phyloP scores from a whole-genome alignment of 2,888 invertebrate species.

The Seira musarum region DNA sequence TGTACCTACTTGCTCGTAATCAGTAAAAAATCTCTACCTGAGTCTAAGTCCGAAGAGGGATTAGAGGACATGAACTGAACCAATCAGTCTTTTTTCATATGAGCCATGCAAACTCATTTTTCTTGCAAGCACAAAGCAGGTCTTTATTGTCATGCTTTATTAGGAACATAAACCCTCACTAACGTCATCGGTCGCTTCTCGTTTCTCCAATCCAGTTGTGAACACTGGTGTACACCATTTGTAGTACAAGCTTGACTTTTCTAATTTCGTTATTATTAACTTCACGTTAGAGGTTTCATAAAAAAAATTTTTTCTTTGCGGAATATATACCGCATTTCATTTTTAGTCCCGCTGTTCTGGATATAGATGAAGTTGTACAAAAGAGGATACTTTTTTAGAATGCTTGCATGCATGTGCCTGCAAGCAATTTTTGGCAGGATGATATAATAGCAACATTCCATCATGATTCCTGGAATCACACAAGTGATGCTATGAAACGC shows the following conservation, averaged over 20 bases:
- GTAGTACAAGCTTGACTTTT: neutral
- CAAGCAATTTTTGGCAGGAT: neutral
- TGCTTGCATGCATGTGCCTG: neutral
- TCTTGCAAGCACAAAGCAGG: conserved; percentile 21
- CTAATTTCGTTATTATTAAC: conserved; percentile 5
- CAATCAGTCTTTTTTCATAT: conserved; percentile 48
- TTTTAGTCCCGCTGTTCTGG: neutral
- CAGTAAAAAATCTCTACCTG: neutral
- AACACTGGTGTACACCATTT: too few species aligned
- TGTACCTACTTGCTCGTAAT: too few species aligned
- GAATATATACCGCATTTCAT: neutral
- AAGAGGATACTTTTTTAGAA: neutral
- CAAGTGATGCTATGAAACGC: too few species aligned
- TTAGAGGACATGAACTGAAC: conserved; percentile 57
- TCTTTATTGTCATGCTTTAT: conserved; percentile 37
- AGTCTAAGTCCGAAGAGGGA: conserved; percentile 13
- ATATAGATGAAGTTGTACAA: neutral
- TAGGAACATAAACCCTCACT: neutral
- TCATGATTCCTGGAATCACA: neutral
- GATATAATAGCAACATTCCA: neutral
- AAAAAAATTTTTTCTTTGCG: neutral
- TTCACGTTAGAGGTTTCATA: neutral
- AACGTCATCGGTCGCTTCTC: neutral
- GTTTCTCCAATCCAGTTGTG: neutral
- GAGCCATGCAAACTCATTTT: conserved; percentile 20